Evolutionary conservation across 2,888 invertebrate species (phyloP).

Genomic region (Mythimna ferrago): DNA sequence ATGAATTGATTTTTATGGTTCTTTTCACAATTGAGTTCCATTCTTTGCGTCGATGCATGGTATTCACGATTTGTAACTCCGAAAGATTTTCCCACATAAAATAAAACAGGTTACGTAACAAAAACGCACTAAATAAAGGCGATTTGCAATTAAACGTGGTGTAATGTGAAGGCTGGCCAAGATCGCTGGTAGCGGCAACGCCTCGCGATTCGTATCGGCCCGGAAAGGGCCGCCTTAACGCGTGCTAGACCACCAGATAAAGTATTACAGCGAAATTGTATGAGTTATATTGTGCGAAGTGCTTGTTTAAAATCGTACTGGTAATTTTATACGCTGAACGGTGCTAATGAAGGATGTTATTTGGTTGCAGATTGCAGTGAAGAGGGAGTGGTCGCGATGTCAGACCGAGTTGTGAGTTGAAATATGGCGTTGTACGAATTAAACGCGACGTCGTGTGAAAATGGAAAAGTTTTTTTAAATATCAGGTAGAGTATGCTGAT

Average conservation of each 20-base stretch:
- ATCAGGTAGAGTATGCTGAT: conserved; percentile 21
- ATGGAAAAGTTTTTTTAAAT: conserved; percentile 46
- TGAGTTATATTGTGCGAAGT: conserved; percentile 81
- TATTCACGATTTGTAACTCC: neutral
- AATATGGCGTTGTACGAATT: conserved; percentile 57
- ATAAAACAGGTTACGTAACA: conserved; percentile 55
- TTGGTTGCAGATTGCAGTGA: conserved; percentile 64
- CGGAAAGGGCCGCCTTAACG: conserved; percentile 79
- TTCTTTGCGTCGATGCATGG: neutral
- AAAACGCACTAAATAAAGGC: conserved; percentile 78
- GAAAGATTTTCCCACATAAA: conserved; percentile 27
- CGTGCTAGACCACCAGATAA: conserved; percentile 79
- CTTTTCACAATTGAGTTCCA: neutral
- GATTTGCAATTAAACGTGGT: conserved; percentile 81
- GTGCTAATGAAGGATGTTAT: conserved; percentile 63
- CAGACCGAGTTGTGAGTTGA: conserved; percentile 50
- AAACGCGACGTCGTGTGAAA: conserved; percentile 43
- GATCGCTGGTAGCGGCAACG: conserved; percentile 81
- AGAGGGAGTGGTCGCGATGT: conserved; percentile 60
- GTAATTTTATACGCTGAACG: conserved; percentile 70
- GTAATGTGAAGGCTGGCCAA: conserved; percentile 80
- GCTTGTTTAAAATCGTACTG: conserved; percentile 78
- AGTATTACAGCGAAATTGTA: conserved; percentile 77
- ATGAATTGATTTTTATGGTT: conserved; percentile 32
- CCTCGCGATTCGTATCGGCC: conserved; percentile 83